Base-by-base conservation (phyloP, 2,113 vertebrate genomes). In the Plecturocebus donacophilus region DNA sequence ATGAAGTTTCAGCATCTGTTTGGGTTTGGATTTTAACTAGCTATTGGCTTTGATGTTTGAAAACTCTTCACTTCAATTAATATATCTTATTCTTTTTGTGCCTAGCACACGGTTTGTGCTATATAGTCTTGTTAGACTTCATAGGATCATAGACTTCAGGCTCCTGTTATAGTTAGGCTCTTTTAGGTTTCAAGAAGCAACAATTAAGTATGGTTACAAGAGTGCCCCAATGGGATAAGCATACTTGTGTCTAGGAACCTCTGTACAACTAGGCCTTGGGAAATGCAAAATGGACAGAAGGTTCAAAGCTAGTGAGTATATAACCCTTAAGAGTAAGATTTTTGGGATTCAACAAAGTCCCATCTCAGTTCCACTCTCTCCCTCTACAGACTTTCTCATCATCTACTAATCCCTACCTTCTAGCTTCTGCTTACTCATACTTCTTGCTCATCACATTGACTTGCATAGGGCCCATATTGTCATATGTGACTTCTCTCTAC, bases 161-260 rank as follows among this genome's bases (percentile, higher is more conserved):
- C 3, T 95, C 77, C 30, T 76, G 3, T 45, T 90, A 45, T 80
- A 45, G 35, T 91, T 76, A 76, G 35, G 38, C 8, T 30, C 45
- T 85, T 96, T 27, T 25, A 32, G 49, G 47, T 86, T 95, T 84
- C 76, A 96, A 91, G 76, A 91, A 77, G 32, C 40, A 90, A 83
- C n/a, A 90, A 76, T 1, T 76, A 61, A 84, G 25, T 91, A 87
- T 58, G 45, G 1, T 90, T 58, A 76, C 45, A 87, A 71, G n/a
- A 95, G 42, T 71, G 79, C 32, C 64, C 77, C n/a, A 73, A 19
- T 11, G 16, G 27, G 17, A 52, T 94, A 76, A 91, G 42, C 64
- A 71, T 42, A 58, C 20, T 40, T 38, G 38, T 87, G 64, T 23
- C 32, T 42, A 91, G 76, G 16, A 96, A 79, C 76, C 61, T 61